phyloP scores from a whole-genome alignment of 2,113 vertebrate genomes.

The Oryzias curvinotus region DNA sequence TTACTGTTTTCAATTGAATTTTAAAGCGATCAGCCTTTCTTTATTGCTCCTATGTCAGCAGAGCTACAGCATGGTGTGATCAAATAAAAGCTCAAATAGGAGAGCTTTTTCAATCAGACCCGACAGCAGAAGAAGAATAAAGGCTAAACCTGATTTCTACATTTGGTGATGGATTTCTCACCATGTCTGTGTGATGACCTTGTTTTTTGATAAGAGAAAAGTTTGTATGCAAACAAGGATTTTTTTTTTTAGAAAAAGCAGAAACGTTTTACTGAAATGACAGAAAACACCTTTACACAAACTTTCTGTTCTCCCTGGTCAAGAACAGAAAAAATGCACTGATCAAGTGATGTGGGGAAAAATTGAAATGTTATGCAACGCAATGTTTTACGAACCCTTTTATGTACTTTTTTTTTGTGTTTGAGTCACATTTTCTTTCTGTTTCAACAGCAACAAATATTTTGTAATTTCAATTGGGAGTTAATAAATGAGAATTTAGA shows the following conservation, averaged over 20 bases:
- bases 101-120: conserved; percentile 33
- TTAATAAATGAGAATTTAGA: too few relatives aligned
- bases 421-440: too few relatives aligned
- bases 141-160: conserved; percentile 37
- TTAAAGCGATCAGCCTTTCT: not conserved
- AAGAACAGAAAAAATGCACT: too few relatives aligned
- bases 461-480: too few relatives aligned
- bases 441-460: too few relatives aligned
- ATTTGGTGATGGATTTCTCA: conserved; percentile 39
- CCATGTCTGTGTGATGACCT: conserved; percentile 1
- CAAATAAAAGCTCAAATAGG: conserved; percentile 23
- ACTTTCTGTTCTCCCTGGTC: too few relatives aligned
- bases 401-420: too few relatives aligned
- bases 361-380: too few relatives aligned
- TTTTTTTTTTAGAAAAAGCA: not conserved
- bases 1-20: conserved; percentile 1
- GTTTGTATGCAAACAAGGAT: not conserved
- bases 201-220: conserved; percentile 19
- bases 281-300: too few relatives aligned
- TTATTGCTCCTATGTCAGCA: not conserved
- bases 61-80: not conserved
- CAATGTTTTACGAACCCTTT: too few relatives aligned
- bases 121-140: conserved; percentile 29
- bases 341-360: too few relatives aligned
- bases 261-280: too few relatives aligned